Base-by-base conservation (phyloP, 1,140 invertebrate genomes). In the Holotrichia oblita region DNA sequence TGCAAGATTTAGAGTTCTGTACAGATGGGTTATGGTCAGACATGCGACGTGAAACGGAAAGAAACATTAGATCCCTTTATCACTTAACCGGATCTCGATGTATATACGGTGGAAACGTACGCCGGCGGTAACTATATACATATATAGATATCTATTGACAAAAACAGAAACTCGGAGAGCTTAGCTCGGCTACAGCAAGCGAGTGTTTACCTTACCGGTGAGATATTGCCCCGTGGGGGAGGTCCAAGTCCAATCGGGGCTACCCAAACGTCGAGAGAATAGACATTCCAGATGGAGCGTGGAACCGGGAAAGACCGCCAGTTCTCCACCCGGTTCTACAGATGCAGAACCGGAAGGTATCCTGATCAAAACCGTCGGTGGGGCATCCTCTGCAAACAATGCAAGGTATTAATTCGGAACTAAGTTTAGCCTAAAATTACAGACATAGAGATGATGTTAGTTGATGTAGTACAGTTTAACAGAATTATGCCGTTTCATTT, bases 241-340 rank as follows among this genome's bases (percentile, higher is more conserved):
- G 0, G 94, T 96, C 94, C 95, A 97, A n/a, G 92, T 93, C 96
- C 96, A 97, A 79, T 94, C 93, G 0, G 95, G 95, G 78, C 93
- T 93, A 0, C 95, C 95, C 27, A 93, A 85, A 44, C 91, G 88
- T 76, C 94, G 87, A 0, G 92, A 91, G 83, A 93, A 94, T 76
- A 97, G 89, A 83, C 96, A 97, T 84, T 96, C 95, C 69, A 97
- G 88, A 84, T 96, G 93, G 0, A 97, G 85, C 0, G 95, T 94
- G 80, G 93, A 94, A 79, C 94, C 94, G 0, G 95, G 95, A 78
- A 93, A 94, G 20, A 97, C 93, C 6, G 93, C 93, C 64, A 97
- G 87, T 78, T 93, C 90, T 7, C 95, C 95, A 0, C 91, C 91
- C 0, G 93, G 92, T 80, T 94, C 94, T 17, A 95, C 92, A 7